Evolutionary conservation across 2,797 vertebrate genomes (phyloP).

Genomic region (Galagoides demidoff): DNA sequence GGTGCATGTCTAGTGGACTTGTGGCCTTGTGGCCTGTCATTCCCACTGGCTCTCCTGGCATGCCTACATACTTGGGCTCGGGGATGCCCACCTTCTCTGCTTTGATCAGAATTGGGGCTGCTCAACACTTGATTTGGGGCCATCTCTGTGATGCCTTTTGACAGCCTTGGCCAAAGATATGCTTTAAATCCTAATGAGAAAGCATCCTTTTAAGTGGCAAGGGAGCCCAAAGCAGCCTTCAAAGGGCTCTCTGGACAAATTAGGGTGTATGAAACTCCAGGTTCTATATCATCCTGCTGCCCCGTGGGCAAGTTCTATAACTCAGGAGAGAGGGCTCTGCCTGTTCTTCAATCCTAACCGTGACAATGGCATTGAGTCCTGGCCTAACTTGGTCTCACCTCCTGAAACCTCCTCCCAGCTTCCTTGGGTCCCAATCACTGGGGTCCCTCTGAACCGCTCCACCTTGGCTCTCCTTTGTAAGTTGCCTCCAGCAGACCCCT

Average conservation of each 20-base stretch:
- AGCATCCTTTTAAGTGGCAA: slow-evolving; percentile 43
- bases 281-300: background rate
- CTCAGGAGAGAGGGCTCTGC: background rate
- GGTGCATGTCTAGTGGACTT: background rate
- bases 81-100: background rate
- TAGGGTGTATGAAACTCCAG: background rate
- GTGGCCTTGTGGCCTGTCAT: background rate
- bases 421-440: background rate
- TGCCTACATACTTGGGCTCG: background rate
- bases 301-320: background rate
- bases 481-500: slow-evolving; percentile 18
- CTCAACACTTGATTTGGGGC: slow-evolving; percentile 50
- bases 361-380: fast-evolving
- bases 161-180: slow-evolving; percentile 72
- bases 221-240: slow-evolving; percentile 55
- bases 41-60: background rate
- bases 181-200: slow-evolving; percentile 74
- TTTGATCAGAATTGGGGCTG: slow-evolving; percentile 71
- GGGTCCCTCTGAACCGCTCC: background rate
- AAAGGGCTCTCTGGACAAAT: slow-evolving; percentile 60
- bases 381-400: background rate
- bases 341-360: background rate
- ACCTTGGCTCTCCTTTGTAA: background rate
- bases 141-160: slow-evolving; percentile 74
- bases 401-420: background rate